phyloP scores from a whole-genome alignment of 2,888 invertebrate species.

The Autographa gamma region DNA sequence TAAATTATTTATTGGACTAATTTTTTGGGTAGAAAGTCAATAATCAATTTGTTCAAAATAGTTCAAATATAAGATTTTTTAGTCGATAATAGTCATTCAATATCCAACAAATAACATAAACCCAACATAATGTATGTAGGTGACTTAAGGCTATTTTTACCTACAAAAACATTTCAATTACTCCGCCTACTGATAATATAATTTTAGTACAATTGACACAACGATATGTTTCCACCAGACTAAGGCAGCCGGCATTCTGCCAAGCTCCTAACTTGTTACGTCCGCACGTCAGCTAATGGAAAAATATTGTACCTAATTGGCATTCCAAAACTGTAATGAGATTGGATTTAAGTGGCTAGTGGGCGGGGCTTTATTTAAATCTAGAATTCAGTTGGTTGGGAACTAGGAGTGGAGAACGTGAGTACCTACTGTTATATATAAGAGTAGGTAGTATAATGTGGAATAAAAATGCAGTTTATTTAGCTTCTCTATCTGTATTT shows the following conservation, averaged over 20 bases:
- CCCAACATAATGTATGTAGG: too few species aligned
- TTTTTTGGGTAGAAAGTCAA: too few species aligned
- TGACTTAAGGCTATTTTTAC: too few species aligned
- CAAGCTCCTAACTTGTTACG: conserved; percentile 42
- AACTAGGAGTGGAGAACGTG: background rate
- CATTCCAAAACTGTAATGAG: conserved; percentile 53
- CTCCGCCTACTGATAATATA: background rate
- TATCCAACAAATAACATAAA: too few species aligned
- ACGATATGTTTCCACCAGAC: conserved; percentile 22
- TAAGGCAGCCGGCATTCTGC: conserved; percentile 49
- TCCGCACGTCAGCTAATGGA: conserved; percentile 51
- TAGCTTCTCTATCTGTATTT: too few species aligned
- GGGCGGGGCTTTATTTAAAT: conserved; percentile 36
- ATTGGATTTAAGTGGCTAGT: conserved; percentile 45
- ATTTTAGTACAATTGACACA: conserved; percentile 9
- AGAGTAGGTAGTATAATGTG: background rate
- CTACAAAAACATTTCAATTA: too few species aligned
- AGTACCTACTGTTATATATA: background rate
- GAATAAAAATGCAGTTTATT: background rate
- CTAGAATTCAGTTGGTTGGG: conserved; percentile 15
- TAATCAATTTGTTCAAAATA: too few species aligned
- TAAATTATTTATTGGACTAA: too few species aligned
- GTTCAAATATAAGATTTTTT: too few species aligned
- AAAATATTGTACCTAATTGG: conserved; percentile 57
- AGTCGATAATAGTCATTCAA: too few species aligned